A percentile compares a stretch with the other conserved stretches of the same genome.
These are phyloP conservation scores for Microcebus lehilahytsara DNA, from an alignment of 2,113 vertebrate species.

Conservation along the genomic window DNA sequence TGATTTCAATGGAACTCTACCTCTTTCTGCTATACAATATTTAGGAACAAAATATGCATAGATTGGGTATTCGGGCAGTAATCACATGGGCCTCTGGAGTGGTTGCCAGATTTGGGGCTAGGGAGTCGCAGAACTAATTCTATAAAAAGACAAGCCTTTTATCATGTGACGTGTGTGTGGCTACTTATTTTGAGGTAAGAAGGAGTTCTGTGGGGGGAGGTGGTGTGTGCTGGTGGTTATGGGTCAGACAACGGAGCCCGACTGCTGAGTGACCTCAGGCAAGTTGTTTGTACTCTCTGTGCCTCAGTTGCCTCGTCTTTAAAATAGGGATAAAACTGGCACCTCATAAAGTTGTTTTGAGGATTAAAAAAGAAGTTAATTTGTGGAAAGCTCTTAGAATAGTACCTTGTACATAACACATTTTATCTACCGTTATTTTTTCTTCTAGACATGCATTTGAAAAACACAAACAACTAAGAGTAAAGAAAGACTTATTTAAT, in stretches of 20 bases:
- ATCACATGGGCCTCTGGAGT: neutral
- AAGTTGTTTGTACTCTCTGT: neutral
- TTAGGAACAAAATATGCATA: neutral
- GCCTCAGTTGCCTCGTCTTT: neutral
- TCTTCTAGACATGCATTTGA: neutral
- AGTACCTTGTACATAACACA: neutral
- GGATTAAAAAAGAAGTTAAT: neutral
- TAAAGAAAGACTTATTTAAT: neutral
- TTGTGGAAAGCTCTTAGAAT: neutral
- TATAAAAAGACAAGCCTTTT: neutral
- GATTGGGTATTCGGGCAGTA: neutral
- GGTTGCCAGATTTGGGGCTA: neutral
- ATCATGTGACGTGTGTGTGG: neutral
- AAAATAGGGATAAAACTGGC: neutral
- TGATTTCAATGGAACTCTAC: neutral
- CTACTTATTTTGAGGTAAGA: neutral
- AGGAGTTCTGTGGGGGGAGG: fast-evolving
- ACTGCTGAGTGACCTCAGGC: neutral
- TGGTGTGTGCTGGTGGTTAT: neutral
- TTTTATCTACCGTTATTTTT: neutral
- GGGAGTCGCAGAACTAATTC: neutral
- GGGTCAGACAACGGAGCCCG: no score
- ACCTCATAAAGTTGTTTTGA: neutral
- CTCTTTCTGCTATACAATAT: neutral
- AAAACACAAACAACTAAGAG: neutral